Base-by-base conservation (phyloP, 2,797 vertebrate genomes). In the Bufotes viridis region DNA sequence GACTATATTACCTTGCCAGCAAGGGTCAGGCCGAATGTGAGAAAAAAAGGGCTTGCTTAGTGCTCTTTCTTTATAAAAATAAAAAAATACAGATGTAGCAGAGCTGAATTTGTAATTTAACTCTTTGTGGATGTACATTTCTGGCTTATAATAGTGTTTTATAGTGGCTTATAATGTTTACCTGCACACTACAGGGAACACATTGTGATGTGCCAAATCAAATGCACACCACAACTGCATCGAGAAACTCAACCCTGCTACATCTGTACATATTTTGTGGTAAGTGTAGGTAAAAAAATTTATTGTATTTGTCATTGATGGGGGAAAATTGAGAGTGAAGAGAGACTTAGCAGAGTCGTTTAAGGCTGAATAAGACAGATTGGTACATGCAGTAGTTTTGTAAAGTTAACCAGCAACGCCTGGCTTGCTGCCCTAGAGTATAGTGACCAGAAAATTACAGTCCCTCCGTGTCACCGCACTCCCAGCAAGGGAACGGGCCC, bases 381-480 rank as follows among this genome's bases (percentile, higher is more conserved):
- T 83, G 85, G 18, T 72, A 83, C 72, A 70, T 72, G 34, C n/a
- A 17, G 72, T 69, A 26, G 72, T 83, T 78, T 42, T 82, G 84
- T 88, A 79, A 88, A 75, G 96, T 97, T 96, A 96, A 96, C 96
- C 96, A 96, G 94, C 90, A 91, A 95, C 96, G 95, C 96, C 96
- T 95, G 95, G 96, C 96, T 96, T 97, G 96, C 96, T 97, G 97
- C 97, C 80, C 97, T 93, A 95, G 96, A 96, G 97, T 96, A 96
- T 95, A 92, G 97, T 97, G 97, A 98, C 96, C 97, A 98, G 97
- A 98, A 99, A 98, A 98, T 99, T 98, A 97, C 97, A 97, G 96
- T 97, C 97, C 97, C 96, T 96, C 94, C 94, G 85, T 94, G 97
- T 96, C 97, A 97, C 97, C 97, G 97, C 91, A 95, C 95, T 97